Percentiles rank a stretch among this genome's conserved stretches.
These are phyloP conservation scores for Oryzias celebensis DNA, from an alignment of 2,113 vertebrate genomes.

Conservation along the genomic window DNA sequence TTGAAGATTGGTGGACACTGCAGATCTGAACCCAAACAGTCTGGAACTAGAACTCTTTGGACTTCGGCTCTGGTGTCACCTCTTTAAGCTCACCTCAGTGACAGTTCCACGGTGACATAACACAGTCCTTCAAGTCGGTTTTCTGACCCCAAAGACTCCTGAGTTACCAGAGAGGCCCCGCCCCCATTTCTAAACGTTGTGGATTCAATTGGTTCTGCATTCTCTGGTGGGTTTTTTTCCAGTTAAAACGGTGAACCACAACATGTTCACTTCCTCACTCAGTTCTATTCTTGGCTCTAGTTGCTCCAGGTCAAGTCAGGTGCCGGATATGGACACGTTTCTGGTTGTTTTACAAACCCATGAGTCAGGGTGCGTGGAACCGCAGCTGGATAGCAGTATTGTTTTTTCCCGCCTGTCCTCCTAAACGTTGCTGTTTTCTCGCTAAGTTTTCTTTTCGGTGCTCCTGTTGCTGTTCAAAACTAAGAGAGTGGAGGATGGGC, in stretches of 20 bases:
- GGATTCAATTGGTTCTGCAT: too few relatives aligned
- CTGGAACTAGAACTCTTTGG: not conserved
- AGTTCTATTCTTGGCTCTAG: too few relatives aligned
- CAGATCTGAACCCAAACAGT: not conserved
- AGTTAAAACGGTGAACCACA: too few relatives aligned
- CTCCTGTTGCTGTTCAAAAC: constrained; percentile 12
- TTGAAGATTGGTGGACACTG: not conserved
- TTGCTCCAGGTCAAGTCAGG: too few relatives aligned
- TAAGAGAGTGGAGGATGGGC: not conserved
- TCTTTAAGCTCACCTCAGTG: not conserved
- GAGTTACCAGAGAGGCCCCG: not conserved
- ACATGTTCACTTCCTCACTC: too few relatives aligned
- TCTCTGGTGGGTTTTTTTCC: too few relatives aligned
- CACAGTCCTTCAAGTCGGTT: constrained; percentile 3
- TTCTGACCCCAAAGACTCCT: not conserved
- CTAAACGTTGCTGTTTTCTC: not conserved
- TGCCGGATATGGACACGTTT: not conserved
- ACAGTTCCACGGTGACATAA: not conserved
- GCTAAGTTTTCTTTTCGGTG: constrained; percentile 2
- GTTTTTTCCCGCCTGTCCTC: not conserved
- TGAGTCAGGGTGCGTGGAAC: too few relatives aligned
- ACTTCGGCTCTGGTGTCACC: not conserved
- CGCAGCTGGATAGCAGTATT: constrained; percentile 16
- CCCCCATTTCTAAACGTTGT: not conserved
- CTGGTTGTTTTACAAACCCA: not conserved